Conservation (phyloP, 2,888 invertebrate species). For the Cryptus viduatorius region DNA sequence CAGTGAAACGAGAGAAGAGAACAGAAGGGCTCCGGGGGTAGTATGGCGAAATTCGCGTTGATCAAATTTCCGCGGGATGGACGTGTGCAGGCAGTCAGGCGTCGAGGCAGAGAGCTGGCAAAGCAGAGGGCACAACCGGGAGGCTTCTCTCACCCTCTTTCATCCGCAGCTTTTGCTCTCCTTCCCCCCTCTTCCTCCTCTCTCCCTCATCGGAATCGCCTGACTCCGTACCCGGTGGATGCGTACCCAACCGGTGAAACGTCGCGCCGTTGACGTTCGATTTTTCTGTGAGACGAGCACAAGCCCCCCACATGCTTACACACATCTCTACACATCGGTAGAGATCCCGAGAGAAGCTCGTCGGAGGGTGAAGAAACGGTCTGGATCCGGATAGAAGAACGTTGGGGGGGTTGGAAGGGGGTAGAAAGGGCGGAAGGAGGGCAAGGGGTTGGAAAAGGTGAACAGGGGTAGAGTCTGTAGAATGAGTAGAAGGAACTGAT, state of each 20-base stretch:
- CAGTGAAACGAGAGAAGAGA: conserved; percentile 19
- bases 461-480: conserved; percentile 26
- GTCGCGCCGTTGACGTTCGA: conserved; percentile 43
- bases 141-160: conserved; percentile 49
- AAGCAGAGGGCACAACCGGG: conserved; percentile 14
- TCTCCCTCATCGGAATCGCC: conserved; percentile 3
- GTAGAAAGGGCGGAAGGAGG: conserved; percentile 2
- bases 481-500: conserved; percentile 48
- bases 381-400: conserved; percentile 27
- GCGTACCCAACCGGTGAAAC: conserved; percentile 39
- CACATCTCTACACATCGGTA: not conserved
- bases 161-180: conserved; percentile 18
- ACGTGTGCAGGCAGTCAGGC: conserved; percentile 50
- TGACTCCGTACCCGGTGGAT: conserved; percentile 18
- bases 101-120: conserved; percentile 15
- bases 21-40: conserved; percentile 22
- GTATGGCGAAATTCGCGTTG: conserved; percentile 64
- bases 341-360: not conserved
- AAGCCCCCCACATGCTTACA: conserved; percentile 21
- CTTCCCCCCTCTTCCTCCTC: not conserved
- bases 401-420: conserved; percentile 44
- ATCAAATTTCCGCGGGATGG: conserved; percentile 64
- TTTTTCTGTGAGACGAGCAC: conserved; percentile 42
- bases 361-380: conserved; percentile 24
- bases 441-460: not conserved